A percentile compares a stretch with the other conserved stretches of the same genome.
phyloP scores from a whole-genome alignment of 2,888 invertebrate species.

The Cryptus viduatorius region DNA sequence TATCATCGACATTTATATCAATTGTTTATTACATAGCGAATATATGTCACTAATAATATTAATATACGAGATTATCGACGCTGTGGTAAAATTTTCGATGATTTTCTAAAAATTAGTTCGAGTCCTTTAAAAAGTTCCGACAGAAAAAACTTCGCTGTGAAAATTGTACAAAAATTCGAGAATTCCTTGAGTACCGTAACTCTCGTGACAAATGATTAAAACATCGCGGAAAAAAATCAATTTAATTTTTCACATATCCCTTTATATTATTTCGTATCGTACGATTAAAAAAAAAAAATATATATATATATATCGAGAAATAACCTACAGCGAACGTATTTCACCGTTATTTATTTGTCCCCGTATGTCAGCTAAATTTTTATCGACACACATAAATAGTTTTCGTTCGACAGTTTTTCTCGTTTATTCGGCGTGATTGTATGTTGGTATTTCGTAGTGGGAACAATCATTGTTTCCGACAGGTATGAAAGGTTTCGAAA shows the following conservation, averaged over 20 bases:
- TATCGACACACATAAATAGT: constrained; percentile 1
- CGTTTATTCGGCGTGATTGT: background rate
- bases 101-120: too few species aligned
- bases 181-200: too few species aligned
- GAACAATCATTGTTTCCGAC: constrained; percentile 34
- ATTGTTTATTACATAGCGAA: background rate
- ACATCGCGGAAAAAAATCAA: too few species aligned
- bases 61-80: too few species aligned
- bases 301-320: background rate
- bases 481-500: constrained; percentile 32
- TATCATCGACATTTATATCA: background rate
- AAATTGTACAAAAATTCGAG: too few species aligned
- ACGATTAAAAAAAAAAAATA: background rate
- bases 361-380: constrained; percentile 4
- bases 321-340: background rate
- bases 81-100: too few species aligned
- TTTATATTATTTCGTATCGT: background rate
- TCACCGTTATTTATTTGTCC: background rate
- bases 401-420: background rate
- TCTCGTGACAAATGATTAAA: too few species aligned
- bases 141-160: too few species aligned
- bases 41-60: too few species aligned
- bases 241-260: too few species aligned
- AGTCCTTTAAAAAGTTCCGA: too few species aligned
- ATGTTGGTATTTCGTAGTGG: background rate